phyloP scores from a whole-genome alignment of 2,888 invertebrate species.

The Protodeltote pygarga region DNA sequence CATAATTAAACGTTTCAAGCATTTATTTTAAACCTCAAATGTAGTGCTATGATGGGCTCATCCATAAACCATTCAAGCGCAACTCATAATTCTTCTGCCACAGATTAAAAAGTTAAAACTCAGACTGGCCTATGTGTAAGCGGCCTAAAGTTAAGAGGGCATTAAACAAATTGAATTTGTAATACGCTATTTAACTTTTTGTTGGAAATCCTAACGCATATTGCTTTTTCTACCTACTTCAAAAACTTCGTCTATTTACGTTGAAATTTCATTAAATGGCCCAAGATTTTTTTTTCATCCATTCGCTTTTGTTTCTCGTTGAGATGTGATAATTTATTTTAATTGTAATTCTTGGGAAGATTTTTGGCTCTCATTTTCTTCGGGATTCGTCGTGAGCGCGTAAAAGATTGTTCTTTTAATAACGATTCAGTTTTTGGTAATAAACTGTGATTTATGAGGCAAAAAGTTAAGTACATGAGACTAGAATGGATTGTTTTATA shows the following conservation, averaged over 20 bases:
- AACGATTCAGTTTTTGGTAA: conserved; percentile 43
- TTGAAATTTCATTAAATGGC: conserved; percentile 68
- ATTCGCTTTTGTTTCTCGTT: conserved; percentile 58
- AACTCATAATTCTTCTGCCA: conserved; percentile 33
- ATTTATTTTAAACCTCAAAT: conserved; percentile 2
- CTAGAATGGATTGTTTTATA: conserved; percentile 9
- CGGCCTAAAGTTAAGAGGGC: conserved; percentile 59
- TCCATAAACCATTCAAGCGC: conserved; percentile 29
- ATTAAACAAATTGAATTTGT: conserved; percentile 79
- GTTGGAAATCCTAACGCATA: conserved; percentile 60
- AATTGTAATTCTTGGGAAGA: conserved; percentile 61
- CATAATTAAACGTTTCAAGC: too few relatives aligned
- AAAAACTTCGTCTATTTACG: conserved; percentile 75
- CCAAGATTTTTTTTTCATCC: conserved; percentile 48
- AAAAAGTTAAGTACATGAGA: conserved; percentile 25
- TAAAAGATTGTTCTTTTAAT: conserved; percentile 45
- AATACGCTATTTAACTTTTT: conserved; percentile 83
- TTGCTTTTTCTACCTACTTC: conserved; percentile 58
- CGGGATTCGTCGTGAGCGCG: conserved; percentile 27
- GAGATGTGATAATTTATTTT: conserved; percentile 68
- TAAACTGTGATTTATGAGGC: conserved; percentile 39
- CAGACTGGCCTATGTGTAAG: conserved; percentile 34
- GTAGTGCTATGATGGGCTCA: conserved; percentile 17
- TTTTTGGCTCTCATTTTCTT: conserved; percentile 35
- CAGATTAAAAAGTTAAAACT: conserved; percentile 47